Percentiles rank a stretch among this genome's conserved stretches.
Evolutionary conservation across 2,797 vertebrate species (phyloP).

Genomic region (Allobates femoralis): DNA sequence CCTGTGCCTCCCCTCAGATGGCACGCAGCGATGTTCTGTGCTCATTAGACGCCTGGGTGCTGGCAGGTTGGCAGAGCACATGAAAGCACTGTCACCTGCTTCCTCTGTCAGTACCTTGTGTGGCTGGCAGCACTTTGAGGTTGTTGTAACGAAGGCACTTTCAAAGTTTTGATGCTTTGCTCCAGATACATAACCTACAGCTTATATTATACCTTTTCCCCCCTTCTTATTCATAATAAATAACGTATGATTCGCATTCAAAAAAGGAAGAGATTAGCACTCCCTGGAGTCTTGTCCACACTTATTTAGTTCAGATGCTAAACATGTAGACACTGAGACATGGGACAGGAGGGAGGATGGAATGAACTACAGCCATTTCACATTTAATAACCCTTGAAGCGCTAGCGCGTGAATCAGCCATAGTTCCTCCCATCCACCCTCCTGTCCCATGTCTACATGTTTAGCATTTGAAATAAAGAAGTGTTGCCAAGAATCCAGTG

Average conservation of each 20-base stretch:
- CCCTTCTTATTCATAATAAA: background rate
- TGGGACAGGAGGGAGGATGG: no score
- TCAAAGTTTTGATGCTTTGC: background rate
- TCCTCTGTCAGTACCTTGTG: background rate
- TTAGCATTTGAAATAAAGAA: no score
- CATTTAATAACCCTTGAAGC: no score
- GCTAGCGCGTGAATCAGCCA: no score
- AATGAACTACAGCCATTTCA: no score
- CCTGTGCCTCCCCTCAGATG: background rate
- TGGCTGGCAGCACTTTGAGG: constrained; percentile 2
- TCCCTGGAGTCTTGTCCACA: no score
- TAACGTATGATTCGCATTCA: background rate
- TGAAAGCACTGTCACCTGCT: constrained; percentile 7
- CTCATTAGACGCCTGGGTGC: background rate
- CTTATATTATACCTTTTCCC: background rate
- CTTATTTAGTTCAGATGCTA: no score
- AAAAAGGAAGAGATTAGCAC: no score
- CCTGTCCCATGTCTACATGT: no score
- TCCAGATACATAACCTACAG: background rate
- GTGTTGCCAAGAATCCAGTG: no score
- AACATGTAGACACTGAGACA: no score
- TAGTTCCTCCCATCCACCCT: no score
- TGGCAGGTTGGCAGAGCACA: background rate
- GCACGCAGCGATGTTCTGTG: background rate
- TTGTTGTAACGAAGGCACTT: background rate